Evolutionary conservation across 2,113 vertebrate species (phyloP), one percentile per base, ranked within the genome.

Genomic region (Balaeniceps rex): DNA sequence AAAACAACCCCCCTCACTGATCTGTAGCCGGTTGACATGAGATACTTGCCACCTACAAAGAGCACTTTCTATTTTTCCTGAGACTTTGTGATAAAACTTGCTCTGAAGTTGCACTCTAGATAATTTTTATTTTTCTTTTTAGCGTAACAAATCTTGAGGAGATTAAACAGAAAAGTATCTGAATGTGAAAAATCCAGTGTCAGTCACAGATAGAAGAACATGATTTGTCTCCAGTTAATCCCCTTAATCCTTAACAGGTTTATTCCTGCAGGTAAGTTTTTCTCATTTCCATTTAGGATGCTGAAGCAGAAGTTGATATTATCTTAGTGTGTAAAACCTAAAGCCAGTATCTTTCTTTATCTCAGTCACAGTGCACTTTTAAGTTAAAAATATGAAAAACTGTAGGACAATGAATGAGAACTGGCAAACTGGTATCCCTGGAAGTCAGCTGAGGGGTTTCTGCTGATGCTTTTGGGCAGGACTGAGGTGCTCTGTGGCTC

Each of bases 201-300:
- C 63, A 80, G 58, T 60, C 58, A 60, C 10, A 80, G 58, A 70
- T 6, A 52, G 77, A 94, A 83, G 31, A 75, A 33, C 18, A 14
- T 46, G 25, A 94, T 80, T 89, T 85, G 4, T 68, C 24, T 93
- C 47, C 71, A 80, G 1, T 86, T 71, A 88, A 81, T 74, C 29
- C 54, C n/a, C 29, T 87, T 93, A 80, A 95, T 88, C 68, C 36
- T 72, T 63, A 38, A 36, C 63, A 80, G 33, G 19, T 89, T 87
- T 91, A 77, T 83, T 93, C 26, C 57, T 85, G 19, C 34, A 80
- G 42, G 75, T 83, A 89, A 33, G 5, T 47, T 90, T 87, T 91
- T 70, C 58, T 65, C 29, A 24, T 58, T 95, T 83, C n/a, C 54
- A 51, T 86, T 79, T 88, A 55, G 33, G 29, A 49, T 89, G 44